phyloP scores from a whole-genome alignment of 1,140 invertebrate species.

The Drusus annulatus region DNA sequence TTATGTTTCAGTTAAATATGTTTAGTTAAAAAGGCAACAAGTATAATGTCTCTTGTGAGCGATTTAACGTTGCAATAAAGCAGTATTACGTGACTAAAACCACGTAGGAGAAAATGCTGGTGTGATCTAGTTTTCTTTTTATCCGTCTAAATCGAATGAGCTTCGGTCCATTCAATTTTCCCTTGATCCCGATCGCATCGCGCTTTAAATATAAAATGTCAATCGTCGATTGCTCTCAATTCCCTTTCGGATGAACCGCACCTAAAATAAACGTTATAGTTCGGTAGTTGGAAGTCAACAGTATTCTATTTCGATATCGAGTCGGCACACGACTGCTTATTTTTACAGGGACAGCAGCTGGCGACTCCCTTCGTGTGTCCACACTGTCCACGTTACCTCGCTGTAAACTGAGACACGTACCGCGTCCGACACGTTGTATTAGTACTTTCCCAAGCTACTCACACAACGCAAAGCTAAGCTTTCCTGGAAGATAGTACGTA shows the following conservation, averaged over 20 bases:
- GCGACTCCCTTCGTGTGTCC: conserved; percentile 3
- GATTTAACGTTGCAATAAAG: too few relatives aligned
- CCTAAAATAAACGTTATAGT: conserved; percentile 12
- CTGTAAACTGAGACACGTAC: too few relatives aligned
- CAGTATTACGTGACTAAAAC: too few relatives aligned
- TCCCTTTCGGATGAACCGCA: conserved; percentile 5
- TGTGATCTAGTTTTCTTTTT: neutral
- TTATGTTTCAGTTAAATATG: too few relatives aligned
- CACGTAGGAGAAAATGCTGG: too few relatives aligned
- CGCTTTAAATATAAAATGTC: conserved; percentile 6
- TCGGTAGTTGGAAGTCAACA: neutral
- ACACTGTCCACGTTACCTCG: neutral
- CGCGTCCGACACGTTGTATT: too few relatives aligned
- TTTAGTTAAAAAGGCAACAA: too few relatives aligned
- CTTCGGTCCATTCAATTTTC: neutral
- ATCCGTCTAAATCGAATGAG: neutral
- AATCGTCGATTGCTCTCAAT: conserved; percentile 21
- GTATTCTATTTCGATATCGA: conserved; percentile 13
- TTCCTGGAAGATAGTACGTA: neutral
- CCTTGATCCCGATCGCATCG: neutral
- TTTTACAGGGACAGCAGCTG: conserved; percentile 11
- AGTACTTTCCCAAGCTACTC: too few relatives aligned
- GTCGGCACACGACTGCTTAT: neutral
- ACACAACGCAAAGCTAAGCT: too few relatives aligned
- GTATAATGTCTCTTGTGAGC: too few relatives aligned